Percentiles rank a stretch among this genome's conserved stretches.
phyloP scores from a whole-genome alignment of 2,113 vertebrate species.

The Nothobranchius furzeri region DNA sequence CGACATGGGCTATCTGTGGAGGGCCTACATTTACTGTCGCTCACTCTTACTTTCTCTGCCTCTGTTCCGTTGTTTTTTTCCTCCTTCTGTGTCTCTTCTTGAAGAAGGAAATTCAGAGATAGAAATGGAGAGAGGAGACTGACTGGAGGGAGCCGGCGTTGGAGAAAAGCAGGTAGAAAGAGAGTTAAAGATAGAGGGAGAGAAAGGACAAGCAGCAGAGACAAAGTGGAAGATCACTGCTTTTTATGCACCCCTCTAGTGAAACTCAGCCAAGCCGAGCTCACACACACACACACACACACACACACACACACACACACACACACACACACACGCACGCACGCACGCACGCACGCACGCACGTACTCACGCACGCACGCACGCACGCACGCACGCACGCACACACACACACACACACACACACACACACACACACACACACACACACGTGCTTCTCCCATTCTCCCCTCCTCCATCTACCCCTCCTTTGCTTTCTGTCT shows the following conservation, averaged over 20 bases:
- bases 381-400: constrained; percentile 12
- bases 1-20: constrained; percentile 69
- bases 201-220: constrained; percentile 52
- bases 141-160: constrained; percentile 59
- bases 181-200: constrained; percentile 61
- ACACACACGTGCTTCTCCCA: constrained; percentile 19
- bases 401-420: constrained; percentile 11
- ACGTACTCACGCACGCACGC: too few species aligned
- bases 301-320: constrained; percentile 17
- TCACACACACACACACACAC: constrained; percentile 4
- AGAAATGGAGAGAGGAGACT: constrained; percentile 44
- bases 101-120: constrained; percentile 49
- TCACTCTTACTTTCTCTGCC: constrained; percentile 54
- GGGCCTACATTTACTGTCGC: constrained; percentile 69
- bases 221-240: constrained; percentile 76
- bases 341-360: too few species aligned
- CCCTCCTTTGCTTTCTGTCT: constrained; percentile 47
- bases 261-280: constrained; percentile 59
- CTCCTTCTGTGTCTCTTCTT: constrained; percentile 35
- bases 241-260: constrained; percentile 67
- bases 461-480: constrained; percentile 20
- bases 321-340: too few species aligned
- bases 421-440: constrained; percentile 13
- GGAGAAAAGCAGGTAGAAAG: constrained; percentile 51
- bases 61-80: constrained; percentile 26